Evolutionary conservation across 1,140 invertebrate genomes (phyloP).

Genomic region (Tribolium castaneum): DNA sequence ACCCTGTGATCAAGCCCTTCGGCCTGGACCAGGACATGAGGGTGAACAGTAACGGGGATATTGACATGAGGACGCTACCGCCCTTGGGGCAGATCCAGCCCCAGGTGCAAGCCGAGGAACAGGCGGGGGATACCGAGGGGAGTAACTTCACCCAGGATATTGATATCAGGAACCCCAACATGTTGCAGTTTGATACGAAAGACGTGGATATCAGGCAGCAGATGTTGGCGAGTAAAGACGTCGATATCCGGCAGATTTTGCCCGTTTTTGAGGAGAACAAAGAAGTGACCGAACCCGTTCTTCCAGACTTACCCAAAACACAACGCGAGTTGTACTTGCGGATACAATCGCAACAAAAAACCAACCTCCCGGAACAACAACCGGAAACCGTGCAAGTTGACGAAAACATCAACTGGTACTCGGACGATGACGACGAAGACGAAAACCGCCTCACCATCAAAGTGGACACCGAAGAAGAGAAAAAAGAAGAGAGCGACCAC

Average conservation of each 20-base stretch:
- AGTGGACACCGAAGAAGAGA: constrained; percentile 59
- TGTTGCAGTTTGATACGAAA: constrained; percentile 38
- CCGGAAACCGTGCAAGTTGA: constrained; percentile 69
- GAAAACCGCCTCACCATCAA: constrained; percentile 59
- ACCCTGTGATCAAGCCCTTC: constrained; percentile 54
- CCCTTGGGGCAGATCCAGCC: constrained; percentile 11
- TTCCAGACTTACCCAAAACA: constrained; percentile 71
- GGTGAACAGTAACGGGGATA: constrained; percentile 61
- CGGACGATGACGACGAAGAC: constrained; percentile 75
- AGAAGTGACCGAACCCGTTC: constrained; percentile 59
- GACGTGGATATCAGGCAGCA: constrained; percentile 45
- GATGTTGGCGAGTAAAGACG: constrained; percentile 60
- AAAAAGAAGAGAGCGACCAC: constrained; percentile 46
- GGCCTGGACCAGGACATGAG: constrained; percentile 61
- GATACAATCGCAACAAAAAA: constrained; percentile 76
- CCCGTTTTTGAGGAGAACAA: constrained; percentile 61
- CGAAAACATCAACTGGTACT: constrained; percentile 83
- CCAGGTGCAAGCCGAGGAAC: neutral
- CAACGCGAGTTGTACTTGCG: constrained; percentile 76
- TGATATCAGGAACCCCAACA: constrained; percentile 52
- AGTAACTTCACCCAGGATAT: constrained; percentile 47
- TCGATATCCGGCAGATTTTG: constrained; percentile 64
- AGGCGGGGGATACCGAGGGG: neutral
- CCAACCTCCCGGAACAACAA: constrained; percentile 63
- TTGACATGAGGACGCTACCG: constrained; percentile 62